phyloP scores from a whole-genome alignment of 2,797 vertebrate genomes.

The Knipowitschia caucasica region DNA sequence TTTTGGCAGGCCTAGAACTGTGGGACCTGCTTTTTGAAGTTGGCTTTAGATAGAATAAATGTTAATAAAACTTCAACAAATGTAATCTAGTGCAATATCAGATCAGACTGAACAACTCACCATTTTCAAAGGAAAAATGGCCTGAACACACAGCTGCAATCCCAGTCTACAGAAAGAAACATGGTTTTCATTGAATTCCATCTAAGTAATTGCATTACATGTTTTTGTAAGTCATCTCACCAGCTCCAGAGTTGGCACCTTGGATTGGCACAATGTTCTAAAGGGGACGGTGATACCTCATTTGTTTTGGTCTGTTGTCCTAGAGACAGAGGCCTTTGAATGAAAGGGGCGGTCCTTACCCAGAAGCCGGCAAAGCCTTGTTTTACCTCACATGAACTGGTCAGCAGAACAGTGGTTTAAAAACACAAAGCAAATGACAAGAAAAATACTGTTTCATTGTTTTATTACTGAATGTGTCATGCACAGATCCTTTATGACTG shows the following conservation, averaged over 20 bases:
- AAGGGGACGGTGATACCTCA: constrained; percentile 23
- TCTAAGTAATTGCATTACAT: neutral
- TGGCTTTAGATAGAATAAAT: constrained; percentile 20
- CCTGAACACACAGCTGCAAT: constrained; percentile 4
- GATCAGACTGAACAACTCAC: constrained; percentile 23
- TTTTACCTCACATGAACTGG: neutral
- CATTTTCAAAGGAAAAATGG: constrained; percentile 36
- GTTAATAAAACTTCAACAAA: neutral
- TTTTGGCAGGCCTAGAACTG: constrained; percentile 60
- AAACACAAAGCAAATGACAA: neutral
- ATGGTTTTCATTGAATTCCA: neutral
- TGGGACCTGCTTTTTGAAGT: constrained; percentile 66
- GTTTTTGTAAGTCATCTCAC: constrained; percentile 37
- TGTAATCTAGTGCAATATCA: neutral
- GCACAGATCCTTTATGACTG: constrained; percentile 23
- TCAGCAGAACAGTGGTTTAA: neutral
- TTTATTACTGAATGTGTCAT: constrained; percentile 29
- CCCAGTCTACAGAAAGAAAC: neutral
- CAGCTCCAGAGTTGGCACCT: constrained; percentile 42
- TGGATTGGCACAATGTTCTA: constrained; percentile 25
- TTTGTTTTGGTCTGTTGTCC: constrained; percentile 59
- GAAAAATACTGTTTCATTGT: neutral
- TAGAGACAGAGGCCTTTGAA: constrained; percentile 39
- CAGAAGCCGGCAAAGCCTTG: constrained; percentile 14
- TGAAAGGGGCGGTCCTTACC: constrained; percentile 19